phyloP scores from a whole-genome alignment of 2,888 invertebrate genomes.

The Ariolimax columbianus region DNA sequence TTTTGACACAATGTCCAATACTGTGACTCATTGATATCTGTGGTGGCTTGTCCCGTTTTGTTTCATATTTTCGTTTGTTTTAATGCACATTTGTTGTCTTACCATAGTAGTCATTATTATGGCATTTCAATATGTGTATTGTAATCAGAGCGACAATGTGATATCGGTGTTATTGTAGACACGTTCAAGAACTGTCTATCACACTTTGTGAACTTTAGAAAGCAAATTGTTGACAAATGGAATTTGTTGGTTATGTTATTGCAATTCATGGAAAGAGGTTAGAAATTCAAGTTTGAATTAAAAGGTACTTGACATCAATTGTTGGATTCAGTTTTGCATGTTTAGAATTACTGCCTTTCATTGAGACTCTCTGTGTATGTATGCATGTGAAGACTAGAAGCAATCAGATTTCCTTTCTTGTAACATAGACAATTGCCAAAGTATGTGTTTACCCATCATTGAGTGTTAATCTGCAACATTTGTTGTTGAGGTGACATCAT shows the following conservation, averaged over 20 bases:
- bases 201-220: not conserved
- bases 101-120: not conserved
- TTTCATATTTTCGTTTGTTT: slow-evolving; percentile 13
- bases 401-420: not conserved
- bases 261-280: not conserved
- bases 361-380: not conserved
- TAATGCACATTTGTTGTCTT: slow-evolving; percentile 10
- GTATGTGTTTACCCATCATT: not conserved
- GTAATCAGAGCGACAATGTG: slow-evolving; percentile 47
- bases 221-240: not conserved
- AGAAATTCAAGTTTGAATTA: not conserved
- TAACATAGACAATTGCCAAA: not conserved
- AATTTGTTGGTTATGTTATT: not conserved
- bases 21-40: not conserved
- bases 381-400: not conserved
- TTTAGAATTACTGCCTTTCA: not conserved
- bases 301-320: not conserved
- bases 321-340: not conserved
- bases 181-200: not conserved
- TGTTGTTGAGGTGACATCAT: not conserved
- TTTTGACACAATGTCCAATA: no score
- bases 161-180: slow-evolving; percentile 38
- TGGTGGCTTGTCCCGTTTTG: not conserved
- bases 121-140: slow-evolving; percentile 28
- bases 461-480: not conserved